phyloP scores from a whole-genome alignment of 2,113 vertebrate genomes.

The Terrapene triunguis region DNA sequence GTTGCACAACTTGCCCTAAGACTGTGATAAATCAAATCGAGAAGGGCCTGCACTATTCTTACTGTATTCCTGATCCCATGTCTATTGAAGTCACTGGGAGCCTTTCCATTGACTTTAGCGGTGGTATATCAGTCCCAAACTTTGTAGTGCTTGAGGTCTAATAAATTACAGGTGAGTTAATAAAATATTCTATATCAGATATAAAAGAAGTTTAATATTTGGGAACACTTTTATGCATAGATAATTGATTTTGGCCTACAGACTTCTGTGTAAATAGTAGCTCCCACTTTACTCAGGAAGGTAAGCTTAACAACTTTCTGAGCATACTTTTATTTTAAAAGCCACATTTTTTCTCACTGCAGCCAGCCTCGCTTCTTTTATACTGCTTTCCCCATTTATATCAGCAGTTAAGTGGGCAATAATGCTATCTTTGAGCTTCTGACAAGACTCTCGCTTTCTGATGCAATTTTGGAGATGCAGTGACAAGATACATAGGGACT shows the following conservation, averaged over 20 bases:
- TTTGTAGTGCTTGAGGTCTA: background rate
- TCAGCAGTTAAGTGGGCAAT: background rate
- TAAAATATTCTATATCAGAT: background rate
- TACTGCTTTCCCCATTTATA: background rate
- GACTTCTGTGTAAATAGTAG: background rate
- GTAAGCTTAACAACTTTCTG: background rate
- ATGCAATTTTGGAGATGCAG: background rate
- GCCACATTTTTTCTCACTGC: background rate
- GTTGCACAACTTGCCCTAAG: background rate
- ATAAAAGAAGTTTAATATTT: background rate
- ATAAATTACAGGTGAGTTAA: background rate
- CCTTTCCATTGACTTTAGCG: background rate
- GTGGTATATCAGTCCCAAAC: background rate
- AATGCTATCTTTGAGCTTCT: constrained; percentile 1
- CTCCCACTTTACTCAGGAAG: background rate
- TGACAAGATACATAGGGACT: background rate
- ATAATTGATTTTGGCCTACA: background rate
- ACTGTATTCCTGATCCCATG: background rate
- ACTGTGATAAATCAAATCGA: background rate
- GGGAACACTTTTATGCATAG: background rate
- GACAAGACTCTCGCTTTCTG: background rate
- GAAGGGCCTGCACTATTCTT: background rate
- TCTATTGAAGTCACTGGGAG: background rate
- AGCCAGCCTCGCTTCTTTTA: background rate
- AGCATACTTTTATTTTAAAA: background rate